A percentile compares a stretch with the other conserved stretches of the same genome.
Conservation (phyloP, 2,797 vertebrate species). For the Poeciliopsis turneri region DNA sequence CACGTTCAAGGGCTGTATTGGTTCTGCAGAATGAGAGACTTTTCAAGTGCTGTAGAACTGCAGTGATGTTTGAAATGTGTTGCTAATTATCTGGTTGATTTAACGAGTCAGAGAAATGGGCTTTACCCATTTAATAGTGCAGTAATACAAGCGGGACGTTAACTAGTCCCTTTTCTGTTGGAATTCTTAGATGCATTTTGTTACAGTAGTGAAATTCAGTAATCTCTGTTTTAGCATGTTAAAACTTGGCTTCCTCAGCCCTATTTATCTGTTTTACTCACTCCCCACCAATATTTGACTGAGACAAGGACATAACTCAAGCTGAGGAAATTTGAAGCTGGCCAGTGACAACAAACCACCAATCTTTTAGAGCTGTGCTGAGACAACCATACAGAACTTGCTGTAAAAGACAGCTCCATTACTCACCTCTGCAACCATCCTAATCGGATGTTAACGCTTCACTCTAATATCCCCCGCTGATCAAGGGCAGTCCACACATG, state of each 20-base stretch:
- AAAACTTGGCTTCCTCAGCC: not conserved
- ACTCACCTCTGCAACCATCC: conserved; percentile 58
- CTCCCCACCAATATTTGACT: conserved; percentile 23
- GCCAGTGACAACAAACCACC: conserved; percentile 42
- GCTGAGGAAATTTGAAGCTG: conserved; percentile 32
- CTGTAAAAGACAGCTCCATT: conserved; percentile 63
- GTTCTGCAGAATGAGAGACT: not conserved
- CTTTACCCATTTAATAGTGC: not conserved
- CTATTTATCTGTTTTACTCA: conserved; percentile 1
- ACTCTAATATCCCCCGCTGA: conserved; percentile 48
- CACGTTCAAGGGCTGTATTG: not conserved
- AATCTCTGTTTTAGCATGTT: not conserved
- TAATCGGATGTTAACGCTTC: conserved; percentile 57
- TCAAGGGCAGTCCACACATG: conserved; percentile 51
- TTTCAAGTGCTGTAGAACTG: not conserved
- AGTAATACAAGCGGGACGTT: not conserved
- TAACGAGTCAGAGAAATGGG: not conserved
- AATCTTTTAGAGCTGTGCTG: conserved; percentile 29
- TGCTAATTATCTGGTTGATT: not conserved
- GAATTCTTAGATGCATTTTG: not conserved
- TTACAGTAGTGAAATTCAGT: not conserved
- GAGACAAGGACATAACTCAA: conserved; percentile 57
- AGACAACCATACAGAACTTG: conserved; percentile 39
- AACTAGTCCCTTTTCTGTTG: not conserved
- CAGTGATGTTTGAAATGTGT: not conserved